Evolutionary conservation across 2,888 invertebrate species (phyloP), one percentile per base, ranked within the genome.

Genomic region (Prenolepis imparis): DNA sequence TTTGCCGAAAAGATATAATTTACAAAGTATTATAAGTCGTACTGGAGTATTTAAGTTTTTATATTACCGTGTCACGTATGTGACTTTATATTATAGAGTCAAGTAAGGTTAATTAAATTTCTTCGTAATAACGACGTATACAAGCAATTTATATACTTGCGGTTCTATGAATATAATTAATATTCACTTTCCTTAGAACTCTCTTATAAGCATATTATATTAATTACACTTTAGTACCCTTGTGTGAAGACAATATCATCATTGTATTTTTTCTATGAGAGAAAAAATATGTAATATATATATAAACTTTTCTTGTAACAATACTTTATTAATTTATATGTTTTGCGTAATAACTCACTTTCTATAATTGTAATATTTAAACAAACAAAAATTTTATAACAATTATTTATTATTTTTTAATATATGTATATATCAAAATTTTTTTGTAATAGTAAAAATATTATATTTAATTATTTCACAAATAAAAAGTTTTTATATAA

Each of bases 101-200:
- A 90, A 90, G 86, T 89, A 85, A 77, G 83, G 85, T 80, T 89
- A 70, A 88, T 88, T 88, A 72, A 87, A 87, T 77, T 89, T 90
- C 88, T 83, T 41, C 74, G 90, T 87, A 90, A 84, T 57, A 64
- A 24, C 52, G 32, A 64, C 6, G 5, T 28, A 52, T 36, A 15
- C n/a, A 52, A 44, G 52, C 57, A 24, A 32, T 41, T 24, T n/a
- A 70, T 77, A 74, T 52, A 59, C 59, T 73, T 57, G 55, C 66
- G 21, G 63, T 87, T 84, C 63, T 3, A 41, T 57, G 64, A 73
- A 84, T 52, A 36, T 59, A 28, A 61, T 77, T 85, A 59, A n/a
- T 44, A 64, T 63, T 73, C 6, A 57, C 11, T 64, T 88, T 83
- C 74, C 28, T 28, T 24, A 84, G 85, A 88, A 82, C 48, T 36